Conservation (phyloP, 2,113 vertebrate genomes). For the Craseonycteris thonglongyai region DNA sequence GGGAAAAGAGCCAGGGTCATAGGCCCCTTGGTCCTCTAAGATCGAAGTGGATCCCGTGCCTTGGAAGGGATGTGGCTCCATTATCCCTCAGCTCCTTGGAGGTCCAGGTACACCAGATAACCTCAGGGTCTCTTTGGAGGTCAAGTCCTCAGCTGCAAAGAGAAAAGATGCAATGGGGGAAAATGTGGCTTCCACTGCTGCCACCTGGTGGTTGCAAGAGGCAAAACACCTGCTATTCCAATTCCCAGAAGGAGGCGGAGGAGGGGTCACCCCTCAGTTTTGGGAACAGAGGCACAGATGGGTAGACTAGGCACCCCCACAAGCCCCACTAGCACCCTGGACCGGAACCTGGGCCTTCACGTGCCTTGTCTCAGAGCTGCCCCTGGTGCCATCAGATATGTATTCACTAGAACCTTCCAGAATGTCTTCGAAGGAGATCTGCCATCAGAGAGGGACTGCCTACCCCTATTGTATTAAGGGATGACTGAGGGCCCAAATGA, state of each 20-base stretch:
- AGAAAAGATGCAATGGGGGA: neutral
- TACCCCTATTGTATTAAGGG: neutral
- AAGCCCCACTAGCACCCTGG: neutral
- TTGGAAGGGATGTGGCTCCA: neutral
- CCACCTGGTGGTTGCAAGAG: slow-evolving; percentile 6
- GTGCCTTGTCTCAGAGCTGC: neutral
- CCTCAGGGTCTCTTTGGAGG: slow-evolving; percentile 37
- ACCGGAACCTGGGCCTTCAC: neutral
- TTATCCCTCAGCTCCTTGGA: neutral
- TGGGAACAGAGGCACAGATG: neutral
- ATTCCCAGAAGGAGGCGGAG: neutral
- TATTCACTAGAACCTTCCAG: neutral
- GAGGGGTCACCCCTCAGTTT: neutral
- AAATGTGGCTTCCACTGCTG: neutral
- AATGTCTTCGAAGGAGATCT: neutral
- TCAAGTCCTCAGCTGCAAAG: neutral
- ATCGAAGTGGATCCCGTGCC: neutral
- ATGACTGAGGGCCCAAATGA: neutral
- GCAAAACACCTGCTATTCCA: neutral
- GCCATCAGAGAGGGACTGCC: neutral
- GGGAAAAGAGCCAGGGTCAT: neutral
- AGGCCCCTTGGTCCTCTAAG: neutral
- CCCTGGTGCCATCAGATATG: neutral
- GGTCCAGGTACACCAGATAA: neutral
- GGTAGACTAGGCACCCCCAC: fast-evolving